phyloP scores from a whole-genome alignment of 1,140 invertebrate genomes.

The Penaeus japonicus region DNA sequence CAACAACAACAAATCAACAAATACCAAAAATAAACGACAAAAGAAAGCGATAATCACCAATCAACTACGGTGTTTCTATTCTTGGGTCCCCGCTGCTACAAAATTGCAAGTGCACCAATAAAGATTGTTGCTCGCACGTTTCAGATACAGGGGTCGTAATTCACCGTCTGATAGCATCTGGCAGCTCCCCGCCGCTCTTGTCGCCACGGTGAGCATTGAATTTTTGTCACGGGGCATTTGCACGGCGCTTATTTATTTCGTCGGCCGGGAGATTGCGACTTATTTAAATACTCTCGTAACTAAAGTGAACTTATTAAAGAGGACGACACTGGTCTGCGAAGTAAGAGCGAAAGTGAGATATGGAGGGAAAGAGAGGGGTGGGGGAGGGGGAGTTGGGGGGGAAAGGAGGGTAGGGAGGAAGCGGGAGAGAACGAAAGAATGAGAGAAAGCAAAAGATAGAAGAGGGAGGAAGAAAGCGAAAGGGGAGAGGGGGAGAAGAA shows the following conservation, averaged over 20 bases:
- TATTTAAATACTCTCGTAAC: conserved; percentile 36
- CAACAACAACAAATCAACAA: too few relatives aligned
- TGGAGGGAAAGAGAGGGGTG: too few relatives aligned
- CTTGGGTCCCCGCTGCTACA: not conserved
- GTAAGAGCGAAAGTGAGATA: too few relatives aligned
- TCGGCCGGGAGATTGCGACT: not conserved
- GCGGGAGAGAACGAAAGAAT: too few relatives aligned
- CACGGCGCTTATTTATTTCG: conserved; percentile 21
- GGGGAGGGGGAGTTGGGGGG: too few relatives aligned
- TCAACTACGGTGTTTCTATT: conserved; percentile 14
- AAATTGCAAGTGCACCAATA: not conserved
- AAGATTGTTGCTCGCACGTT: conserved; percentile 14
- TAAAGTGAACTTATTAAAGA: conserved; percentile 11
- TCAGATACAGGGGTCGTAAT: conserved; percentile 18
- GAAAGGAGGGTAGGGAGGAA: too few relatives aligned
- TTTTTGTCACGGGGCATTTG: conserved; percentile 32
- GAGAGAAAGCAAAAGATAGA: too few relatives aligned
- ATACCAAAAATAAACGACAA: too few relatives aligned
- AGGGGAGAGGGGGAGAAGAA: too few relatives aligned
- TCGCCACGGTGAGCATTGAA: conserved; percentile 28
- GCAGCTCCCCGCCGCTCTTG: conserved; percentile 21
- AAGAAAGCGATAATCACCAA: not conserved
- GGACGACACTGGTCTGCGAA: not conserved
- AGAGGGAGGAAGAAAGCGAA: too few relatives aligned
- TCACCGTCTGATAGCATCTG: conserved; percentile 23